Conservation (phyloP, 2,797 vertebrate genomes). For the Bothrops alternatus region DNA sequence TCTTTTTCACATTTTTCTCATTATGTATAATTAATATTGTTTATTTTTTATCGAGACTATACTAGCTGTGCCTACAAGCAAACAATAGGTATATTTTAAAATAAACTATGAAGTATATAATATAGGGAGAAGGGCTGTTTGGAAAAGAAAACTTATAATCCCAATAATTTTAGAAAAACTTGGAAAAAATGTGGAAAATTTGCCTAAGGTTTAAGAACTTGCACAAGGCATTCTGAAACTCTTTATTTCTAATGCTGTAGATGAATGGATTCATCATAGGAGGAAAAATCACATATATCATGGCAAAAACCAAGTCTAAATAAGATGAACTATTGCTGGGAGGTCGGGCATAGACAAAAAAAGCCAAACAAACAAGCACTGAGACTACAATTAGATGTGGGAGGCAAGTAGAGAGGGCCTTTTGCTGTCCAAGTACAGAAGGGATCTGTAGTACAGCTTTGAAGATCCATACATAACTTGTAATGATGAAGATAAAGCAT, state of each 20-base stretch:
- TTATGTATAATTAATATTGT: not conserved
- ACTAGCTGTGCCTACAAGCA: not conserved
- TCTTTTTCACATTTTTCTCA: not conserved
- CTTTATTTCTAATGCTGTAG: not conserved
- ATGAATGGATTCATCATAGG: not conserved
- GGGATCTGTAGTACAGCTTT: conserved; percentile 21
- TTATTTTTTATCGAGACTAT: not conserved
- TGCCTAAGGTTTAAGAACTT: not conserved
- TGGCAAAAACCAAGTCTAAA: not conserved
- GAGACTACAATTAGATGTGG: not conserved
- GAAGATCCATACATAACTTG: conserved; percentile 35
- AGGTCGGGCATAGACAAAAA: conserved; percentile 30
- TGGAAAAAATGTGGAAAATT: not conserved
- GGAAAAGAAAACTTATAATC: not conserved
- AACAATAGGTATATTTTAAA: not conserved
- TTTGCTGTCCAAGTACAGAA: not conserved
- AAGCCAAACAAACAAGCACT: conserved; percentile 21
- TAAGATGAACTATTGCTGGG: not conserved
- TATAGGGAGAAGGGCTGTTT: not conserved
- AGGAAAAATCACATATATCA: not conserved
- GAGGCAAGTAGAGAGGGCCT: conserved; percentile 6
- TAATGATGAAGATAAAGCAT: conserved; percentile 29
- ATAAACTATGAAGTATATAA: not conserved
- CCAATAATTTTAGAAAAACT: not conserved
- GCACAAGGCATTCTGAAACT: not conserved